phyloP scores from a whole-genome alignment of 2,113 vertebrate species.

The Hippocampus guttulatus region DNA sequence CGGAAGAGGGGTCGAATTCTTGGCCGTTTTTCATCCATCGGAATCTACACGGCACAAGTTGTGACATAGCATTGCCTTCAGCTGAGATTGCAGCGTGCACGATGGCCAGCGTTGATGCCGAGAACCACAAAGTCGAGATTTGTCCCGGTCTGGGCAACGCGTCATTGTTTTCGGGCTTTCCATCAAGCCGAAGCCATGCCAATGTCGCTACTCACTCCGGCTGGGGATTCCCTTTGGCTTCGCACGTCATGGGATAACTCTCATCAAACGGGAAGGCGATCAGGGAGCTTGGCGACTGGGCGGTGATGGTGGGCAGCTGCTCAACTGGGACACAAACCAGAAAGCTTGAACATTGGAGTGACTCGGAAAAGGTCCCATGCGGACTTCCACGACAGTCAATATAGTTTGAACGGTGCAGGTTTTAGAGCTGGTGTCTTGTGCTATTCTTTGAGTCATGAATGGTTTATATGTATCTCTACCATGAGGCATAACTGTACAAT shows the following conservation, averaged over 20 bases:
- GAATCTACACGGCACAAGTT: conserved; percentile 74
- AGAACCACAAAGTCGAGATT: conserved; percentile 20
- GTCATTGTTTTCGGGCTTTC: not conserved
- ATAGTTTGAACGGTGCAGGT: not conserved
- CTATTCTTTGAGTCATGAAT: too few relatives aligned
- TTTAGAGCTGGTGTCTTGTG: not conserved
- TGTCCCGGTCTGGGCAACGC: not conserved
- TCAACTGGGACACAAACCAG: conserved; percentile 74
- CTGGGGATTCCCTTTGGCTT: conserved; percentile 88
- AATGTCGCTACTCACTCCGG: conserved; percentile 78
- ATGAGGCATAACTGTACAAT: too few relatives aligned
- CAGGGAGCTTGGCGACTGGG: conserved; percentile 75
- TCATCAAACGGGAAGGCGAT: conserved; percentile 92
- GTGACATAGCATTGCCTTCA: conserved; percentile 29
- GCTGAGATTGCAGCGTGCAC: not conserved
- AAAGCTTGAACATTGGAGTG: conserved; percentile 28
- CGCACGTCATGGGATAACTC: conserved; percentile 84
- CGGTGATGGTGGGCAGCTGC: conserved; percentile 88
- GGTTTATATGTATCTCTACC: too few relatives aligned
- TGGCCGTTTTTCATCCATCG: conserved; percentile 88
- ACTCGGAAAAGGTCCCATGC: conserved; percentile 2
- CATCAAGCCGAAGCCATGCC: not conserved
- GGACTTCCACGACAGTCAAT: not conserved
- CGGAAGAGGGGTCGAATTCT: conserved; percentile 80
- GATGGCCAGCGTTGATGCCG: conserved; percentile 10